Evolutionary conservation across 2,888 invertebrate species (phyloP).

Genomic region (Strigamia transsilvanica): DNA sequence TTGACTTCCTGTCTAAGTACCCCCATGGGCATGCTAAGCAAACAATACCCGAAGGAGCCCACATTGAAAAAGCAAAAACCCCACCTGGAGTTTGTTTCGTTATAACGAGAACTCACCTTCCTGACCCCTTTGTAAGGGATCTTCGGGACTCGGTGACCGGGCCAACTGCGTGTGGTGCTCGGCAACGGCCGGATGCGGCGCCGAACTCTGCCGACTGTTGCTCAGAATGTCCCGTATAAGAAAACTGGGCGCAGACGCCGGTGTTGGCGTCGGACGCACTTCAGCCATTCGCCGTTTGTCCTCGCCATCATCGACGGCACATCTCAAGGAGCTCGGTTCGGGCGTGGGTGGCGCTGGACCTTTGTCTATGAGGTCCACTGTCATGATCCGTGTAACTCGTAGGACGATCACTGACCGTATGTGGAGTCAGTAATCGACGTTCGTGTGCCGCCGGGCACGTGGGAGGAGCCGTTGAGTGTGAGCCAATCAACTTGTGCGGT

Average conservation of each 20-base stretch:
- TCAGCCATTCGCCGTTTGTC: background rate
- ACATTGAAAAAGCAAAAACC: background rate
- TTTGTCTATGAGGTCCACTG: conserved; percentile 51
- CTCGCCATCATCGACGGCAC: conserved; percentile 27
- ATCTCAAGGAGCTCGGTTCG: conserved; percentile 10
- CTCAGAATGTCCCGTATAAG: conserved; percentile 56
- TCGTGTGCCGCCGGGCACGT: conserved; percentile 33
- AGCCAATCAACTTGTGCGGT: background rate
- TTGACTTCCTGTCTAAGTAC: conserved; percentile 27
- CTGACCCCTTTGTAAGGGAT: conserved; percentile 15
- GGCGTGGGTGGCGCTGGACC: conserved; percentile 37
- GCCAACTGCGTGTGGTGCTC: conserved; percentile 19
- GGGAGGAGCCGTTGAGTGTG: conserved; percentile 50
- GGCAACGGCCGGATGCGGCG: conserved; percentile 31
- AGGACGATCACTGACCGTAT: conserved; percentile 44
- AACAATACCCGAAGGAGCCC: background rate
- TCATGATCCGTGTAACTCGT: conserved; percentile 45
- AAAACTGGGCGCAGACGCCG: conserved; percentile 52
- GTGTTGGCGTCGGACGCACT: conserved; percentile 11
- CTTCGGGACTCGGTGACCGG: conserved; percentile 31
- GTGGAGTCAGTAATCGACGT: conserved; percentile 10
- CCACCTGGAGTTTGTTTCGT: background rate
- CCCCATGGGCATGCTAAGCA: conserved; percentile 11
- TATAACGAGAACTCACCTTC: conserved; percentile 35
- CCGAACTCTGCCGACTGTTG: conserved; percentile 51